A percentile compares a stretch with the other conserved stretches of the same genome.
Conservation (phyloP, 1,140 invertebrate genomes). For the Microplitis mediator region DNA sequence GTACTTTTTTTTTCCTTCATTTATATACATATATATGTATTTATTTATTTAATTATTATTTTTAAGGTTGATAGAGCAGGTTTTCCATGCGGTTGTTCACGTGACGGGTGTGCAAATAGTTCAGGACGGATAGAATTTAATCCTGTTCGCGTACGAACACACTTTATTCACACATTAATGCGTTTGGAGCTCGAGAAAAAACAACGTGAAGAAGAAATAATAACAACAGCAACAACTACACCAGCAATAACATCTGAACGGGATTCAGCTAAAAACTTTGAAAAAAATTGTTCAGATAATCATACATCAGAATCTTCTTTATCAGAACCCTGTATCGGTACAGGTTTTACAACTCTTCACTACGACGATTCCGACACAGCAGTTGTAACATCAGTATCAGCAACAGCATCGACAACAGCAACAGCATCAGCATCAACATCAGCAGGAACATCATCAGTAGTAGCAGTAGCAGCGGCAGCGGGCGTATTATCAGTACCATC, state of each 20-base stretch:
- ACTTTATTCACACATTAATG: conserved; percentile 97
- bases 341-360: conserved; percentile 71
- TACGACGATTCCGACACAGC: conserved; percentile 55
- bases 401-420: no score
- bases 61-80: conserved; percentile 85
- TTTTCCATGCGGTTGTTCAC: conserved; percentile 95
- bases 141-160: conserved; percentile 92
- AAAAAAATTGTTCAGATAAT: conserved; percentile 26
- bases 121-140: conserved; percentile 95
- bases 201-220: conserved; percentile 60
- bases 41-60: neutral
- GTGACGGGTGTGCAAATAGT: conserved; percentile 92
- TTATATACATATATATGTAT: neutral
- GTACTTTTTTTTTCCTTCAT: neutral
- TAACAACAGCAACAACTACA: conserved; percentile 49
- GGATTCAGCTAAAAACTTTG: no score
- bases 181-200: conserved; percentile 89
- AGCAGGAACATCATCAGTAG: conserved; percentile 17
- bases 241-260: conserved; percentile 42
- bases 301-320: conserved; percentile 52
- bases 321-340: conserved; percentile 61
- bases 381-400: no score
- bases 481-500: conserved; percentile 47
- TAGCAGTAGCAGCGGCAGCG: neutral
- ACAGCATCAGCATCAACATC: conserved; percentile 26